A percentile compares a stretch with the other conserved stretches of the same genome.
Conservation (phyloP, 2,113 vertebrate species). For the Hemiscyllium ocellatum region DNA sequence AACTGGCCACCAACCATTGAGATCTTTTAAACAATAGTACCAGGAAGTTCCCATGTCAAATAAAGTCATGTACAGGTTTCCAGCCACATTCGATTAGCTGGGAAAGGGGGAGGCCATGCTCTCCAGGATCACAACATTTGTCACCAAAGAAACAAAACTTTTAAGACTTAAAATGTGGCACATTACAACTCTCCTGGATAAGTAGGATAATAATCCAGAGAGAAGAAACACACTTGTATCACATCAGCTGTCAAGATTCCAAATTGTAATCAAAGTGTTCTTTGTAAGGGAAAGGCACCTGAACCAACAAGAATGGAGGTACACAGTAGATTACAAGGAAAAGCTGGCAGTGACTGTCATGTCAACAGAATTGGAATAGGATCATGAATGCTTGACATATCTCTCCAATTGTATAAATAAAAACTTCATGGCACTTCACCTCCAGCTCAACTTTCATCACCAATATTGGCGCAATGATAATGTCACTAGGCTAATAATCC, state of each 20-base stretch:
- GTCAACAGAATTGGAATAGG: too few relatives aligned
- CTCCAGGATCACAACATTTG: not conserved
- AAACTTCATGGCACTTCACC: too few relatives aligned
- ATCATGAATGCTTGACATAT: too few relatives aligned
- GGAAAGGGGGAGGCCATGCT: not conserved
- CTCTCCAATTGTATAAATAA: too few relatives aligned
- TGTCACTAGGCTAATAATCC: too few relatives aligned
- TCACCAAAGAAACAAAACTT: not conserved
- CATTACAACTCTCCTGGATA: not conserved
- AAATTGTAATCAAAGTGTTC: not conserved
- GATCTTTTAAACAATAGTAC: not conserved
- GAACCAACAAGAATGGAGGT: not conserved
- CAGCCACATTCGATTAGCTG: not conserved
- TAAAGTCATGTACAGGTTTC: not conserved
- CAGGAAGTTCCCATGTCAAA: too few relatives aligned
- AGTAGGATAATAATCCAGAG: not conserved
- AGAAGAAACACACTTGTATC: not conserved
- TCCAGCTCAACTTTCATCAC: too few relatives aligned
- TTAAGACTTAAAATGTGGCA: not conserved
- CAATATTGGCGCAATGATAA: too few relatives aligned
- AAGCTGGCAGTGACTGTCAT: too few relatives aligned
- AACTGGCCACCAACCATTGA: not conserved
- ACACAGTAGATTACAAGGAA: not conserved
- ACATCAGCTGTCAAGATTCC: not conserved
- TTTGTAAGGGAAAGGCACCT: not conserved